A percentile compares a stretch with the other conserved stretches of the same genome.
These are phyloP conservation scores for Silurus asotus DNA, from an alignment of 2,113 vertebrate species.

Conservation along the genomic window DNA sequence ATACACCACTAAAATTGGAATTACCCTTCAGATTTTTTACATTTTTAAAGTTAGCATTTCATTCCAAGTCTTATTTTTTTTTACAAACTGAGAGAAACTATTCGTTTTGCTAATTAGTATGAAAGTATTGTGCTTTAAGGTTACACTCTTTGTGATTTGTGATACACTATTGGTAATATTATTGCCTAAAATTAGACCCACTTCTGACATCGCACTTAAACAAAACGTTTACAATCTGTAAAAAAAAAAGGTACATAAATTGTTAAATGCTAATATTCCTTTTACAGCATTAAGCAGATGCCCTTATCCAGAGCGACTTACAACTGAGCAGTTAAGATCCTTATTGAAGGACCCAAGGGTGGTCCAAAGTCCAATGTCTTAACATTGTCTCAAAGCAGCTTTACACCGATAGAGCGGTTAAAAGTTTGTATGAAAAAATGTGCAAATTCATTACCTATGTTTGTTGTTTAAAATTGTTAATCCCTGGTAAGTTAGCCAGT, in stretches of 20 bases:
- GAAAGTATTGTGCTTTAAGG: background rate
- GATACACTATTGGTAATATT: background rate
- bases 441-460: no score
- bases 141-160: background rate
- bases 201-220: background rate
- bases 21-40: background rate
- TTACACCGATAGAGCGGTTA: no score
- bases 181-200: background rate
- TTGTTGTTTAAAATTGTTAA: no score
- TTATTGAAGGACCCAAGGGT: no score
- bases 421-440: no score
- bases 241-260: background rate
- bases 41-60: background rate
- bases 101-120: background rate
- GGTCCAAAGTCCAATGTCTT: no score
- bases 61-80: background rate
- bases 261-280: background rate
- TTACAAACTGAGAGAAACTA: background rate
- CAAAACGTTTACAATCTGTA: background rate
- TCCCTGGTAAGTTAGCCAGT: no score
- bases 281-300: no score
- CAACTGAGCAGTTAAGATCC: no score
- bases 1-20: background rate
- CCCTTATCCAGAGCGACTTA: no score
- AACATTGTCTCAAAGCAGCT: no score